Evolutionary conservation across 2,113 vertebrate genomes (phyloP).

Genomic region (Aramus guarauna): DNA sequence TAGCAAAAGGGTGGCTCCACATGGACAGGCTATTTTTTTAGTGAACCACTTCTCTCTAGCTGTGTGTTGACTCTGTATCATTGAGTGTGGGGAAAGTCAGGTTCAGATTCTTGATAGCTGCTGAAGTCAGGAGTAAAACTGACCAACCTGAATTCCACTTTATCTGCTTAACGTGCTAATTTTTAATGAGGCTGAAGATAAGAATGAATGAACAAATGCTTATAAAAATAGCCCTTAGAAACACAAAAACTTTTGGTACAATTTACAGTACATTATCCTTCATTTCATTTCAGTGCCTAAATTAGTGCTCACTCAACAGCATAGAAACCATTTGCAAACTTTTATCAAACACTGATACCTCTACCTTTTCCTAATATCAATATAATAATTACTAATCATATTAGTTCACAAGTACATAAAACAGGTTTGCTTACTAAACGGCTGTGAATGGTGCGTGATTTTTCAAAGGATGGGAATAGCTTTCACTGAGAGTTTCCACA

Average conservation of each 20-base stretch:
- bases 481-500: background rate
- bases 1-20: background rate
- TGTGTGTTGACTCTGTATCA: background rate
- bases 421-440: background rate
- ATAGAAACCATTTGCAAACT: background rate
- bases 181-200: background rate
- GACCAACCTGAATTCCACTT: background rate
- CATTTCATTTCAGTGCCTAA: background rate
- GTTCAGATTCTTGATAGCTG: background rate
- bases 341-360: background rate
- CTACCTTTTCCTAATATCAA: background rate
- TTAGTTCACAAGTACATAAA: background rate
- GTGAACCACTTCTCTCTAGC: background rate
- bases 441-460: background rate
- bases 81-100: background rate
- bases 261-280: background rate
- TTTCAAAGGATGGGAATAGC: background rate
- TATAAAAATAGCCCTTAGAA: background rate
- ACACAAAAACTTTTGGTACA: background rate
- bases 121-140: background rate
- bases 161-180: background rate
- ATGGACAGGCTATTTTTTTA: background rate
- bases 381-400: background rate
- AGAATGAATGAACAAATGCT: background rate
- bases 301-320: background rate